Evolutionary conservation across 2,888 invertebrate genomes (phyloP), one percentile per base, ranked within the genome.

Genomic region (Megaustenia siamemsis): DNA sequence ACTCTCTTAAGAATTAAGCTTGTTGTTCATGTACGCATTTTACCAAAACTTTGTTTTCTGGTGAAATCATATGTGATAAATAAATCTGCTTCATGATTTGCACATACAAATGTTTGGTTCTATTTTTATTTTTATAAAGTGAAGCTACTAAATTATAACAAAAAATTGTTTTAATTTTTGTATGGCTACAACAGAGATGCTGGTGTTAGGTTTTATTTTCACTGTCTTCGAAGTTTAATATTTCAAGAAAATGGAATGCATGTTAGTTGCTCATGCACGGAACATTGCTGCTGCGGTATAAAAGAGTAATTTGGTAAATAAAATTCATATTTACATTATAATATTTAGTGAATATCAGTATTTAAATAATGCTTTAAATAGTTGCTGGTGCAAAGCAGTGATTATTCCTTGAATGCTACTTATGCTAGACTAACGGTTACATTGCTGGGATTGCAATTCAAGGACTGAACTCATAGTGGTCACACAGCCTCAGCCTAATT

Each of bases 1-100:
- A n/a, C n/a, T n/a, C 12, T 56, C 28, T 60, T 60, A 5, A 5
- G n/a, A 60, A 4, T 60, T n/a, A 12, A 60, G 24, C 60, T 60
- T 60, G 8, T 28, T 56, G 56, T 21, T 24, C 56, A 21, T 56
- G 24, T 56, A 21, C 21, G 4, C 60, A 2, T 60, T 24, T 60
- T 2, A 60, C 4, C 4, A 60, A 12, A 60, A 2, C n/a, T 24
- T 56, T 53, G 53, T 3, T 10, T 15, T n/a, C 4, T n/a, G 28
- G 60, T 60, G 60, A 60, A 60, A 60, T 60, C 60, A 60, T 21
- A 60, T 60, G 28, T 60, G 60, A 60, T 60, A 60, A 60, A 28
- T 21, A 60, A 28, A 60, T 21, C 6, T 21, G n/a, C 60, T 60
- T 60, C 10, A 60, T 60, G 60, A 60, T 28, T 28, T 56, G n/a